These are phyloP conservation scores for Hetaerina titia DNA, from an alignment of 2,888 invertebrate genomes.

Conservation along the genomic window DNA sequence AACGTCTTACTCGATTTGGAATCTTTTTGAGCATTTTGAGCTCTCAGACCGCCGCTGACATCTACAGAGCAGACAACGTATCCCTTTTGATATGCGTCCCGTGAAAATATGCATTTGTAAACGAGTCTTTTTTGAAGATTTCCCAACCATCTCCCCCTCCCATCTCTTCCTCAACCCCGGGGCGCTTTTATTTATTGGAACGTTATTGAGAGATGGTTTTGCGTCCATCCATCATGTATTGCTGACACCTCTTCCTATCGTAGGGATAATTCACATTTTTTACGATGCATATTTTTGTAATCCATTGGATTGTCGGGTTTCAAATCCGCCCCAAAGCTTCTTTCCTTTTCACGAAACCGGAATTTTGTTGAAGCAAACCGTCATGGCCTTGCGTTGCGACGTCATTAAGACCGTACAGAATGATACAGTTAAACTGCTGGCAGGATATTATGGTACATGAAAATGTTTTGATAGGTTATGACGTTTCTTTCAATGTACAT, in stretches of 20 bases:
- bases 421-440: too few species aligned
- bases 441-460: not conserved
- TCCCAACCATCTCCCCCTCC: not conserved
- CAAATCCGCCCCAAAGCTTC: not conserved
- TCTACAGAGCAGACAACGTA: slow-evolving; percentile 46
- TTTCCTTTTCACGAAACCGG: not conserved
- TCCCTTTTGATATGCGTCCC: slow-evolving; percentile 57
- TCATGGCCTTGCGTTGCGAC: not conserved
- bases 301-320: slow-evolving; percentile 45
- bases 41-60: slow-evolving; percentile 22
- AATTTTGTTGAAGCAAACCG: not conserved
- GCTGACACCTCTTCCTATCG: slow-evolving; percentile 45
- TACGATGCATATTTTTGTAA: slow-evolving; percentile 59
- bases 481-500: not conserved
- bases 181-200: slow-evolving; percentile 53
- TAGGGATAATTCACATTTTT: slow-evolving; percentile 48
- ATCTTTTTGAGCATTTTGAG: slow-evolving; percentile 12
- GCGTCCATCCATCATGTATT: slow-evolving; percentile 52
- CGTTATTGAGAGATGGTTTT: slow-evolving; percentile 21
- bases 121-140: slow-evolving; percentile 61
- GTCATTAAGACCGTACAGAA: not conserved
- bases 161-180: not conserved
- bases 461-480: not conserved
- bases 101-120: slow-evolving; percentile 65
- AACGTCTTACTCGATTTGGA: slow-evolving; percentile 53